Base-by-base conservation (phyloP, 2,888 invertebrate species). In the Mesochorus sp. region DNA sequence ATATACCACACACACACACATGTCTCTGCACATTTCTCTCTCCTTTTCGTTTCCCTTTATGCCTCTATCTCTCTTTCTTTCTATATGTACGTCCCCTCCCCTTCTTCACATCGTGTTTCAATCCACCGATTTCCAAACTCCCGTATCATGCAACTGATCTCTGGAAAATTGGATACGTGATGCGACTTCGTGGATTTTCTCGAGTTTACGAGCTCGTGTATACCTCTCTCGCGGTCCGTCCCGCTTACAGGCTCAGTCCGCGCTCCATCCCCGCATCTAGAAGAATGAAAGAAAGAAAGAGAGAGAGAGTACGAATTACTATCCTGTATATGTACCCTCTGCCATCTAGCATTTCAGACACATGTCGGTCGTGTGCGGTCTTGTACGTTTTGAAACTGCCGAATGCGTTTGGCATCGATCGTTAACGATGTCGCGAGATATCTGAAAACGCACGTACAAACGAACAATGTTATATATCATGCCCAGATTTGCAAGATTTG, bases 161-260 rank as follows among this genome's bases (percentile, higher is more conserved):
- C 86, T 83, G 85, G 88, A 89, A 89, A 89, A 89, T 89, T 89
- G 89, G 89, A 89, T 89, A 88, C 89, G 88, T 88, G 88, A 89
- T 89, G 86, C 87, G 88, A 89, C 88, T 89, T 80, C 82, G 73
- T 79, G 82, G 85, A 85, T 85, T 85, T 82, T 67, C 81, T 77
- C 81, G 81, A 85, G 85, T 86, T 87, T 86, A 87, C 86, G 85
- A 86, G 80, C 81, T 82, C 80, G 81, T 85, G 51, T 24, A 66
- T 78, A 61, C 51, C 53, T 62, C 70, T 57, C 28, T 31, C 61
- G 17, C 66, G 61, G 61, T 75, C 51, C 51, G 61, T 64, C 47
- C 17, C 70, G 61, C 74, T 70, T 70, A 74, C 70, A 37, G 78
- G 73, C 74, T 74, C 47, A 62, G 67, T 77, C 76, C n/a, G n/a